A percentile compares a stretch with the other conserved stretches of the same genome.
phyloP scores from a whole-genome alignment of 2,888 invertebrate genomes.

The Orchesellides sinensis region DNA sequence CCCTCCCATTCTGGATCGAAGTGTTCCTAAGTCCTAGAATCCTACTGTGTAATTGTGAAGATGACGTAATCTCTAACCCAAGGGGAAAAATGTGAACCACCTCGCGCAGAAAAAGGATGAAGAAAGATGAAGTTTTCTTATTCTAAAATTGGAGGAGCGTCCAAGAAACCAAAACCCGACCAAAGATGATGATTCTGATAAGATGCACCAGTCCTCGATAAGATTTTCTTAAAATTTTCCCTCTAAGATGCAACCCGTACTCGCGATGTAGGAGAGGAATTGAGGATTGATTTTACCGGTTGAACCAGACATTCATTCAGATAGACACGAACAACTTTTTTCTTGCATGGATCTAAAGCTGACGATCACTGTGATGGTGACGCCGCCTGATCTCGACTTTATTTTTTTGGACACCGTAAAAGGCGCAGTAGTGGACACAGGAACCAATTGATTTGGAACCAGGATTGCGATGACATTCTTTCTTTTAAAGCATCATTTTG shows the following conservation, averaged over 20 bases:
- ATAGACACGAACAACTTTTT: not conserved
- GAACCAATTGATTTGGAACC: not conserved
- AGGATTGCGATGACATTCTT: not conserved
- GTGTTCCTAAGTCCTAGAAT: conserved; percentile 17
- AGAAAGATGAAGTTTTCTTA: not conserved
- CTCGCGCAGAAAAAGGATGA: not conserved
- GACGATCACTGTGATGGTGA: conserved; percentile 27
- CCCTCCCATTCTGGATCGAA: too few relatives aligned
- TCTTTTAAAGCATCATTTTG: not conserved
- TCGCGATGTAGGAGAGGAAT: conserved; percentile 24
- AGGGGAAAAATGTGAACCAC: too few relatives aligned
- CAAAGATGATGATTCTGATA: conserved; percentile 32
- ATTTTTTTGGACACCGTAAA: conserved; percentile 19
- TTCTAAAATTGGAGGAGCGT: conserved; percentile 53
- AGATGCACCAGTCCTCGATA: conserved; percentile 10
- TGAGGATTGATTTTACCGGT: conserved; percentile 9
- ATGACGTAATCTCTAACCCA: too few relatives aligned
- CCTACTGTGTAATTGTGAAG: too few relatives aligned
- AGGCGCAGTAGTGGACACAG: not conserved
- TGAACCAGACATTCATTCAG: not conserved
- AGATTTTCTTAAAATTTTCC: conserved; percentile 10
- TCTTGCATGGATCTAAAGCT: conserved; percentile 11
- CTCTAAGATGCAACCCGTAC: conserved; percentile 29
- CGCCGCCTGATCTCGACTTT: conserved; percentile 24
- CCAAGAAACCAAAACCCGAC: conserved; percentile 5